These are phyloP conservation scores for Nomada ruficornis DNA, from an alignment of 2,888 invertebrate genomes.

Conservation along the genomic window DNA sequence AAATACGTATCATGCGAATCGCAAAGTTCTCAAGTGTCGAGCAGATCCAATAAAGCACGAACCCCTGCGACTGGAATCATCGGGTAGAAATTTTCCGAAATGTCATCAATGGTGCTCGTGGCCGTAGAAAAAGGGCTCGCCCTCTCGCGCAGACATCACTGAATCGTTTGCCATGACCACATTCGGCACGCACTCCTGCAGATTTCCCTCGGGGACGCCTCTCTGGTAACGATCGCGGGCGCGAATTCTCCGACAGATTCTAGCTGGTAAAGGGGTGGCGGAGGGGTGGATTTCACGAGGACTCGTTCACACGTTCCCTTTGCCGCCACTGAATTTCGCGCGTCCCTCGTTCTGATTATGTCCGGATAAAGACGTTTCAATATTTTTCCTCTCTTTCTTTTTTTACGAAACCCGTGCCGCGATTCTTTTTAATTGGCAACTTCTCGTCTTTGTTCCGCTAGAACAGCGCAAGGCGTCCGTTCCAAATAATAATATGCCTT, in stretches of 20 bases:
- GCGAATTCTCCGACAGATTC: conserved; percentile 67
- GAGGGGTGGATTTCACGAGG: conserved; percentile 36
- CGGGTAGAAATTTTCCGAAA: conserved; percentile 21
- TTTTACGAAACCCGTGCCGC: not conserved
- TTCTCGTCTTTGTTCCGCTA: too few relatives aligned
- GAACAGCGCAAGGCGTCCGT: too few relatives aligned
- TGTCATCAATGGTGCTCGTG: conserved; percentile 8
- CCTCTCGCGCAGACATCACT: conserved; percentile 58
- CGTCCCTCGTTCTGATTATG: conserved; percentile 46
- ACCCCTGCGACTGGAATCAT: not conserved
- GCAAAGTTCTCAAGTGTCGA: too few relatives aligned
- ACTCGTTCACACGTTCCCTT: conserved; percentile 48
- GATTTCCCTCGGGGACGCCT: conserved; percentile 70
- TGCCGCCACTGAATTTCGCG: conserved; percentile 38
- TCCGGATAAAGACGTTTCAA: not conserved
- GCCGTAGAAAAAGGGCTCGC: conserved; percentile 45
- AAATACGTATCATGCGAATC: too few relatives aligned
- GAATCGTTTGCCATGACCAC: conserved; percentile 69
- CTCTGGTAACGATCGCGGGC: conserved; percentile 67
- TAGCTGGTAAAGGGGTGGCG: conserved; percentile 33
- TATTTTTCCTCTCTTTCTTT: not conserved
- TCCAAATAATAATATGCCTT: too few relatives aligned
- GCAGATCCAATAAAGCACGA: too few relatives aligned
- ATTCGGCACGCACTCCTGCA: conserved; percentile 71
- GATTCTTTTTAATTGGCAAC: too few relatives aligned